phyloP scores from a whole-genome alignment of 2,888 invertebrate species.

The Odontocerum albicorne region DNA sequence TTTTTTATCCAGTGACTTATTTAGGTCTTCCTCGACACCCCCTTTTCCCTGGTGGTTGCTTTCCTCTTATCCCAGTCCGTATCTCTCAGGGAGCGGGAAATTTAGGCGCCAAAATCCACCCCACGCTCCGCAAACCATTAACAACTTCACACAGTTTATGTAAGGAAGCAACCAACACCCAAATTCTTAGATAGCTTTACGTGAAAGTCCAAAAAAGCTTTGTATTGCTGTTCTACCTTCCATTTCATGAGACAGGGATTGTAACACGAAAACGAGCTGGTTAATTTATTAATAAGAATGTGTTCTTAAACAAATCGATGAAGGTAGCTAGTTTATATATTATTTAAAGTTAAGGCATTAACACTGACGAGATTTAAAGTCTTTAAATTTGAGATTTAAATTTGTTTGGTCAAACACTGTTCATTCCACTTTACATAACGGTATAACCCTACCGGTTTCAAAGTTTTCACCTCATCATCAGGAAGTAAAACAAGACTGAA shows the following conservation, averaged over 20 bases:
- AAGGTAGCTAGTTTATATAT: no score
- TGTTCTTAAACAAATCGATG: no score
- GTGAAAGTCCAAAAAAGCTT: constrained; percentile 1
- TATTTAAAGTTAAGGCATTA: no score
- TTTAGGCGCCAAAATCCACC: constrained; percentile 1
- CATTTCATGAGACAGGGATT: neutral
- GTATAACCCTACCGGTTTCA: no score
- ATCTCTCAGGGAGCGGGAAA: neutral
- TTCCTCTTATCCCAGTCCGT: constrained; percentile 3
- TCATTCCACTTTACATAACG: no score
- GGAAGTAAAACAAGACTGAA: no score
- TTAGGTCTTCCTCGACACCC: neutral
- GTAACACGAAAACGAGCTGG: no score
- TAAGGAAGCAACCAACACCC: neutral
- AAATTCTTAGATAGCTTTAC: constrained; percentile 2
- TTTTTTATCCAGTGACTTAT: neutral
- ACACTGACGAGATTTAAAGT: no score
- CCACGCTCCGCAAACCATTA: constrained; percentile 7
- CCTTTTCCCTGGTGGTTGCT: neutral
- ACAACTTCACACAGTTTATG: constrained; percentile 16
- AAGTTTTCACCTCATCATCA: no score
- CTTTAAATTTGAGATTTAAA: no score
- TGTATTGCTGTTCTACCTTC: neutral
- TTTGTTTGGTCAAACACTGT: no score
- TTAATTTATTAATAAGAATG: no score